Evolutionary conservation across 2,113 vertebrate species (phyloP).

Genomic region (human): GRCh38 chr11:100469001-100469500

Average conservation of each 20-base stretch:
- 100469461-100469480: neutral
- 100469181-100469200: neutral
- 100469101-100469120: neutral
- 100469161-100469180: neutral
- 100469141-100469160: neutral
- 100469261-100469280: neutral
- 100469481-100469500: neutral
- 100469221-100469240: no score
- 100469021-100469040: no score
- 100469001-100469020: no score
- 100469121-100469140: neutral
- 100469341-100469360: neutral
- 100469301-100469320: neutral
- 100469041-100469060: neutral
- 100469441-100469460: neutral
- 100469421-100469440: neutral
- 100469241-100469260: neutral
- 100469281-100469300: neutral
- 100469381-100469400: neutral
- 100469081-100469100: neutral
- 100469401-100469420: neutral
- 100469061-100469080: neutral
- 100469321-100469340: neutral
- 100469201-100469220: neutral
- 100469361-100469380: neutral